Evolutionary conservation across 2,888 invertebrate species (phyloP), one percentile per base, ranked within the genome.

Genomic region (Tricholauxania praeusta): DNA sequence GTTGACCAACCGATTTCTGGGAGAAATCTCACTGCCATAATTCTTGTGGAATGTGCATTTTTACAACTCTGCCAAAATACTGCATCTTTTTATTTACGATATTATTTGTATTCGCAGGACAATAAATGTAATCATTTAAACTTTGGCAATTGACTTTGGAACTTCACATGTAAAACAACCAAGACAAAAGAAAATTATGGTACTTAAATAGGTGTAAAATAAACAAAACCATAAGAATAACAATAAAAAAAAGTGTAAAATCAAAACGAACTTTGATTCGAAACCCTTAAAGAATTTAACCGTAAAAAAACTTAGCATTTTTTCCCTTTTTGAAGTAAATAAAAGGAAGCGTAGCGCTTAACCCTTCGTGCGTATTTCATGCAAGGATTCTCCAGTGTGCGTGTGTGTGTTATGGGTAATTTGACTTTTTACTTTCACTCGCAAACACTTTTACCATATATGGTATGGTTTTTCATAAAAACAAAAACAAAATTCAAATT

Each of bases 201-300:
- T 28, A 28, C 28, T 69, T 60, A 77, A 76, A 75, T 75, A 74
- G 71, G 77, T 75, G 77, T 76, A 75, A 76, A 82, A 81, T 81
- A 82, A 81, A 80, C 75, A 78, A 77, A 79, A 77, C 76, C 74
- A 76, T 72, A 76, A 74, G 72, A 72, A 73, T 72, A 76, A 72
- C 53, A 72, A 72, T 57, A 78, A 68, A 51, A 60, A 77, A 76
- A 77, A 78, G 79, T 79, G 76, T 65, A 69, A 70, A 51, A 74
- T 79, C 77, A 77, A 80, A 78, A 82, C 80, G 78, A 80, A 78
- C 79, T 64, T 51, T 64, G 17, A 64, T 19, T 14, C 17, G 12
- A 22, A 19, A 17, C 62, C 39, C 39, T 39, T 17, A 63, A 47
- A 48, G 47, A 48, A 57, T 28, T 28, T 14, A 57, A 57, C 19